Evolutionary conservation across 2,113 vertebrate species (phyloP).

Genomic region (Centrocercus urophasianus): DNA sequence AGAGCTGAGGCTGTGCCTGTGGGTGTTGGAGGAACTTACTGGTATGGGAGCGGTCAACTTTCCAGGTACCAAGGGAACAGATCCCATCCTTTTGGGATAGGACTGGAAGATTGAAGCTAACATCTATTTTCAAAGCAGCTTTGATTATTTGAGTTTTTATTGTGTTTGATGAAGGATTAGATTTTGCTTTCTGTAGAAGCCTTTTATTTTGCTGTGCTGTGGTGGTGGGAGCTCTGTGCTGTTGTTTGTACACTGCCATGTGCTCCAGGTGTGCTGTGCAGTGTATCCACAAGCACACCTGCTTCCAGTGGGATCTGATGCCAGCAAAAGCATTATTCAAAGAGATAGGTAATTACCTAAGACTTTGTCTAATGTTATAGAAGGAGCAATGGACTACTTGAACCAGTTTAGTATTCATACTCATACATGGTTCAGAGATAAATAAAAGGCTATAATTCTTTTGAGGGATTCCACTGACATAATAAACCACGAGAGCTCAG

Average conservation of each 20-base stretch:
- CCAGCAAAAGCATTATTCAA: constrained; percentile 73
- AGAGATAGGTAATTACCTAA: constrained; percentile 73
- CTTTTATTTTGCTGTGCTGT: constrained; percentile 11
- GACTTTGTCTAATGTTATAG: constrained; percentile 69
- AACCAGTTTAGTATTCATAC: constrained; percentile 71
- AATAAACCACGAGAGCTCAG: constrained; percentile 74
- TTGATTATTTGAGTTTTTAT: neutral
- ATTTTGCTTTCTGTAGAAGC: neutral
- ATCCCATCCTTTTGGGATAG: neutral
- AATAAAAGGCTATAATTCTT: constrained; percentile 82
- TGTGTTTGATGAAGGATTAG: neutral
- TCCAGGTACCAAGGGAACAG: neutral
- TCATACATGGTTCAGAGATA: constrained; percentile 75
- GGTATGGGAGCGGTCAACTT: neutral
- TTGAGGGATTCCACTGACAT: constrained; percentile 80
- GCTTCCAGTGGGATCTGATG: neutral
- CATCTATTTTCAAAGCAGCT: neutral
- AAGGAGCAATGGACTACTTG: constrained; percentile 59
- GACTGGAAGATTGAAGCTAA: neutral
- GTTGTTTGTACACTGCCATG: constrained; percentile 10
- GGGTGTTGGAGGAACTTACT: neutral
- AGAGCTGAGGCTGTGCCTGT: neutral
- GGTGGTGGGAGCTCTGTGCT: neutral
- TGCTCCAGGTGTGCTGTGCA: neutral
- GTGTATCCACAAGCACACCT: neutral